Base-by-base conservation (phyloP, 2,113 vertebrate genomes). In the Todiramphus chloris region DNA sequence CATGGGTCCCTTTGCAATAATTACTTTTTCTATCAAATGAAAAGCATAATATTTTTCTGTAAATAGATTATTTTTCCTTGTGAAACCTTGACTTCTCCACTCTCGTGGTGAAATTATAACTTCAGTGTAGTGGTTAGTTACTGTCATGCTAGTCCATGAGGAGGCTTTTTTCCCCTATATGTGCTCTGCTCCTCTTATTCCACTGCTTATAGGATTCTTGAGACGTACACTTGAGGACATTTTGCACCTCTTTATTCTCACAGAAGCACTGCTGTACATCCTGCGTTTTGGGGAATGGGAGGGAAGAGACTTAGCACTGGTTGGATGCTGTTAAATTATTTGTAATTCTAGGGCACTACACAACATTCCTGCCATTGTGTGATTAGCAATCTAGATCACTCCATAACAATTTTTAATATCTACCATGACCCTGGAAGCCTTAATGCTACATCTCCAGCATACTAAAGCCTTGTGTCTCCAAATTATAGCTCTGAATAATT, bases 21-120 rank as follows among this genome's bases (percentile, higher is more conserved):
- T 98, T 98, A 98, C 98, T 98, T 98, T 93, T 96, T 94, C 97
- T 97, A 97, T 98, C 98, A 98, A 98, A 98, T 98, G 95, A 97
- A 98, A 98, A 98, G 97, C 97, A 97, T 97, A 97, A 97, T 98
- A 97, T 98, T 98, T 97, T 97, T 89, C 96, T 9, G 93, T 98
- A 98, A 98, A 98, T 98, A 98, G 97, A 97, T 96, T 95, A 97
- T 96, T 97, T 74, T 96, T 74, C 96, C 93, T 79, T 81, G 64
- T 96, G 95, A 97, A 98, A 98, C 96, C 97, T 98, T 96, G 96
- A 96, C 97, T 98, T 96, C 93, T 60, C 74, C 83, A 87, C 83
- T 97, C 92, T 97, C 44, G 35, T 96, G 94, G 95, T 9, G 2
- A 97, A 98, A 98, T 94, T 94, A 94, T 97, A 96, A 95, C 88